phyloP scores from a whole-genome alignment of 2,888 invertebrate species.

The Philhelius pedissequus region DNA sequence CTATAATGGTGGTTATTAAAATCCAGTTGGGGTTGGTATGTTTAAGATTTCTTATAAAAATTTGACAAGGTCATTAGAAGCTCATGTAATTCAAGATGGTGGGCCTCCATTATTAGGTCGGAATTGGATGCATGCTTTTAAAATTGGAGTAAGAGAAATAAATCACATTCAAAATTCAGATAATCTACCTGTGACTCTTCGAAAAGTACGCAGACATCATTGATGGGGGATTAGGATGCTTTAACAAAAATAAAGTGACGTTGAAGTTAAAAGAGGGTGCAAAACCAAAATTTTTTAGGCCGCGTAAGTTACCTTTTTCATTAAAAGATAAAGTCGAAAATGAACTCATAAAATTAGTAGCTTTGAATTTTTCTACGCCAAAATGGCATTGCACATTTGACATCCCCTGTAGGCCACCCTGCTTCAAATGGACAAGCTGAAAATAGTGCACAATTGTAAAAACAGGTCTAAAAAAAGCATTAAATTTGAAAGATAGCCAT shows the following conservation, averaged over 20 bases:
- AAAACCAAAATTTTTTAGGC: slow-evolving; percentile 30
- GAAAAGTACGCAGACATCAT: not conserved
- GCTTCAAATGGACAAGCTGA: slow-evolving; percentile 23
- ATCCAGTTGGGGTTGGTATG: slow-evolving; percentile 10
- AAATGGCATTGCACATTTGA: slow-evolving; percentile 48
- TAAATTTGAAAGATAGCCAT: not conserved
- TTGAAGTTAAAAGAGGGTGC: slow-evolving; percentile 9
- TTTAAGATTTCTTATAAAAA: slow-evolving; percentile 14
- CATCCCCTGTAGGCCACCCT: slow-evolving; percentile 39
- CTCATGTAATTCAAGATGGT: slow-evolving; percentile 11
- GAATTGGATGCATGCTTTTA: slow-evolving; percentile 1
- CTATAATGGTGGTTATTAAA: slow-evolving; percentile 8
- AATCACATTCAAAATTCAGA: slow-evolving; percentile 4
- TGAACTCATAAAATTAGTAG: not conserved
- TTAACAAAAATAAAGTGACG: slow-evolving; percentile 34
- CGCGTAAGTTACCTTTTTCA: slow-evolving; percentile 19
- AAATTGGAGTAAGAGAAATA: slow-evolving; percentile 6
- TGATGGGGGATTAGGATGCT: slow-evolving; percentile 24
- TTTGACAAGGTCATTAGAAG: not conserved
- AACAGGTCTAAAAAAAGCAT: slow-evolving; percentile 11
- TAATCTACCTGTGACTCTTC: not conserved
- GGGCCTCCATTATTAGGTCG: slow-evolving; percentile 6
- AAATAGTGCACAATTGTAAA: slow-evolving; percentile 43
- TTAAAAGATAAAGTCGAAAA: slow-evolving; percentile 38
- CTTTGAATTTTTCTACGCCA: slow-evolving; percentile 22